Percentiles rank a stretch among this genome's conserved stretches.
Conservation (phyloP, 2,888 invertebrate species). For the Arge pagana region DNA sequence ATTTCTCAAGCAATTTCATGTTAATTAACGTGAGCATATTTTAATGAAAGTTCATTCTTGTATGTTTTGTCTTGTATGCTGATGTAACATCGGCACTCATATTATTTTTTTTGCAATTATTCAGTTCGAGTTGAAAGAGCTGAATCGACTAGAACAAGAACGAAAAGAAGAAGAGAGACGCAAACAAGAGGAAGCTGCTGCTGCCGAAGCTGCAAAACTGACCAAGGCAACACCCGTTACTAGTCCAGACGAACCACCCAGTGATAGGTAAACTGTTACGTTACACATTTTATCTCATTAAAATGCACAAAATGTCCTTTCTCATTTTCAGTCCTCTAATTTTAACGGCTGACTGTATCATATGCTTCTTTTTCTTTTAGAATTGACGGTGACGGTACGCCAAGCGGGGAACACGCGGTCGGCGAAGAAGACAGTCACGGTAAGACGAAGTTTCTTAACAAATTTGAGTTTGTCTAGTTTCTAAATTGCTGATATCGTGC, state of each 20-base stretch:
- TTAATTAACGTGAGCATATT: too few species aligned
- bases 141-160: constrained; percentile 80
- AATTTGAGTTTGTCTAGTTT: too few species aligned
- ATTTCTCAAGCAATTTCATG: too few species aligned
- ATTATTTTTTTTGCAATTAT: constrained; percentile 34
- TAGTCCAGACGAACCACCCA: constrained; percentile 55
- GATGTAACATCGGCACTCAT: too few species aligned
- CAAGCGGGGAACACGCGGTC: constrained; percentile 43
- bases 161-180: constrained; percentile 68
- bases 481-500: too few species aligned
- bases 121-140: constrained; percentile 96
- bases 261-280: constrained; percentile 50
- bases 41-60: too few species aligned
- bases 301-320: background rate
- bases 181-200: constrained; percentile 76
- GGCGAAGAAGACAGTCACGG: constrained; percentile 55
- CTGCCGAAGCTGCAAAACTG: constrained; percentile 75
- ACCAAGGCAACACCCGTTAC: constrained; percentile 59
- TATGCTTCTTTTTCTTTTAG: constrained; percentile 34
- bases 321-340: constrained; percentile 1
- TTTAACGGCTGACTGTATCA: background rate
- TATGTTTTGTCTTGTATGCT: too few species aligned
- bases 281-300: constrained; percentile 6
- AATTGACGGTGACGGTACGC: constrained; percentile 51
- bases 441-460: constrained; percentile 38